Base-by-base conservation (phyloP, 2,797 vertebrate genomes). In the Myripristis murdjan region DNA sequence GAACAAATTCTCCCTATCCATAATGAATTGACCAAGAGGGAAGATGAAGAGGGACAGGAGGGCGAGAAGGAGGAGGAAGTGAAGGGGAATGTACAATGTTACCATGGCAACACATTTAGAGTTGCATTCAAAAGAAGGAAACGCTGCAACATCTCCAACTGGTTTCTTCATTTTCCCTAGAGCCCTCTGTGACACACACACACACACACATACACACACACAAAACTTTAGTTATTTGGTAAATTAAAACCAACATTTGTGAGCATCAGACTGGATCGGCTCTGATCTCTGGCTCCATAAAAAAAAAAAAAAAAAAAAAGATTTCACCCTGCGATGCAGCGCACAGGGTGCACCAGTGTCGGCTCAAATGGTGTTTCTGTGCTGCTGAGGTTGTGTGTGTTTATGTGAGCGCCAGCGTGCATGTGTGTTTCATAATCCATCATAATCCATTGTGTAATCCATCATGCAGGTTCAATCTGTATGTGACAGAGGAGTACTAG, bases 361-460 rank as follows among this genome's bases (percentile, higher is more conserved):
- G 60, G 57, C 47, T 64, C 44, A 67, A 44, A 51, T 11, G 43
- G 18, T 44, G 68, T 78, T 77, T 75, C 7, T 31, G 28, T 7
- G 28, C 1, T 10, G 9, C 33, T 9, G 33, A n/a, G 55, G 2
- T 4, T 22, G 54, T 22, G 53, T 37, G 53, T 35, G 53, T 37
- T 26, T 56, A 28, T 15, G 54, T 7, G 54, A n/a, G 33, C 1
- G 54, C 33, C 16, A 4, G 54, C 11, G 18, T 23, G 20, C 20
- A n/a, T 6, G 24, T 33, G 52, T 55, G 52, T 20, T 6, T 43
- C 47, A 71, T 81, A 88, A 88, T 90, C 88, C 79, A 75, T 88
- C 83, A 86, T 85, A 89, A 90, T 88, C 84, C 81, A 83, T 26
- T 31, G 69, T 74, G 76, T 90, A 90, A 89, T 88, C 83, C 83